Percentiles rank a stretch among this genome's conserved stretches.
phyloP scores from a whole-genome alignment of 2,113 vertebrate genomes.

The Desmodus rotundus region DNA sequence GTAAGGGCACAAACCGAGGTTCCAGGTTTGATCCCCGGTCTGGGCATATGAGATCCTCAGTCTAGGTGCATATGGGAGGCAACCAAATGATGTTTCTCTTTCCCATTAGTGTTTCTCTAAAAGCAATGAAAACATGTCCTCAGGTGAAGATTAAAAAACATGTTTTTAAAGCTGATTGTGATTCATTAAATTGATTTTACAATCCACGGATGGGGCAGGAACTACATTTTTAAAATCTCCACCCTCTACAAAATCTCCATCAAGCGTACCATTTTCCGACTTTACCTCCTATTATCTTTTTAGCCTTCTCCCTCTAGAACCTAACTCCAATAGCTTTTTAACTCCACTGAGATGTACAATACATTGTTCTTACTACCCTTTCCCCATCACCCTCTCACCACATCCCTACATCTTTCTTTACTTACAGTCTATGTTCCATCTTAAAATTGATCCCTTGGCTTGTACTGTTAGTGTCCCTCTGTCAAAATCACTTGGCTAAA shows the following conservation, averaged over 20 bases:
- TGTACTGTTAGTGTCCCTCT: not conserved
- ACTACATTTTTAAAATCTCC: not conserved
- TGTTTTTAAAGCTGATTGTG: not conserved
- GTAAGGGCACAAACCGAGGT: no score
- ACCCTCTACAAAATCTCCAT: conserved; percentile 8
- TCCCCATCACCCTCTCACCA: not conserved
- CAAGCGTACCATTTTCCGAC: not conserved
- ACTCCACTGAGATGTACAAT: not conserved
- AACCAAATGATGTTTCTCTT: no score
- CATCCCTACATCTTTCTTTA: not conserved
- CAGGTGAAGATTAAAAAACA: no score
- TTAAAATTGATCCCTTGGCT: not conserved
- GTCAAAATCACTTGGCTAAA: not conserved
- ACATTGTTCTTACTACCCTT: not conserved
- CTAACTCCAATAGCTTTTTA: not conserved
- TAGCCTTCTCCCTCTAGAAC: not conserved
- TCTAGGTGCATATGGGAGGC: no score
- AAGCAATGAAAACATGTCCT: no score
- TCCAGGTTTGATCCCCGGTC: no score
- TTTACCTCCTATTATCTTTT: not conserved
- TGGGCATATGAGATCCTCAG: no score
- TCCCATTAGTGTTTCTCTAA: no score
- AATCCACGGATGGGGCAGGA: not conserved
- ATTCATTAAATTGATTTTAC: not conserved
- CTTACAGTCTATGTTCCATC: not conserved